Evolutionary conservation across 1,140 invertebrate species (phyloP).

Genomic region (Onthophagus taurus): DNA sequence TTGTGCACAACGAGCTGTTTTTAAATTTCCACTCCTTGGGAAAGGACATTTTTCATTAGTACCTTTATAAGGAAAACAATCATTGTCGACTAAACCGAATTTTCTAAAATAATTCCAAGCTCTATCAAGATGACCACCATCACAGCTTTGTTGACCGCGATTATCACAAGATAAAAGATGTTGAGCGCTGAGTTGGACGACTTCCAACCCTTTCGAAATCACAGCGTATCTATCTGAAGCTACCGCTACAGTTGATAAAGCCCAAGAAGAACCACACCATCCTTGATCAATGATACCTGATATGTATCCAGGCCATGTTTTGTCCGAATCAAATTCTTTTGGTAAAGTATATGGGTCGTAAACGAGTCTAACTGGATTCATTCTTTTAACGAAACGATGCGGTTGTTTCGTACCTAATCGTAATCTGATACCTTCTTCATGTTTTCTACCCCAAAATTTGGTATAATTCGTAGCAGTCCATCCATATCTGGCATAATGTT

Average conservation of each 20-base stretch:
- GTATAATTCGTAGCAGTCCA: constrained; percentile 79
- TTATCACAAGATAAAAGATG: constrained; percentile 78
- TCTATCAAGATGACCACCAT: constrained; percentile 78
- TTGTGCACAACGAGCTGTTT: constrained; percentile 44
- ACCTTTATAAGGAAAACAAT: constrained; percentile 72
- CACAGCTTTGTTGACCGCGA: constrained; percentile 66
- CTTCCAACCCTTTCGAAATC: constrained; percentile 67
- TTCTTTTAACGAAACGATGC: constrained; percentile 49
- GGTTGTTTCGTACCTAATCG: constrained; percentile 47
- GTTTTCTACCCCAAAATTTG: constrained; percentile 71
- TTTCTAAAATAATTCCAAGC: constrained; percentile 83
- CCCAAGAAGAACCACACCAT: constrained; percentile 90
- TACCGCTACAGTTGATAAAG: constrained; percentile 74
- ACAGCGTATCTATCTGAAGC: constrained; percentile 68
- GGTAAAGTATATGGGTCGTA: constrained; percentile 52
- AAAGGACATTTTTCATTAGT: constrained; percentile 49
- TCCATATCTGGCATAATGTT: constrained; percentile 36
- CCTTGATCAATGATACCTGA: constrained; percentile 74
- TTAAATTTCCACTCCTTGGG: constrained; percentile 40
- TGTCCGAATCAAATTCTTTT: constrained; percentile 61
- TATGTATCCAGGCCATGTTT: constrained; percentile 63
- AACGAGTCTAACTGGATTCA: constrained; percentile 56
- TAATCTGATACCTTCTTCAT: constrained; percentile 67
- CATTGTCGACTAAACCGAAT: constrained; percentile 77
- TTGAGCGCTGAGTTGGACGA: constrained; percentile 65